Percentiles rank a stretch among this genome's conserved stretches.
phyloP scores from a whole-genome alignment of 2,113 vertebrate genomes.

The Caranx melampygus region DNA sequence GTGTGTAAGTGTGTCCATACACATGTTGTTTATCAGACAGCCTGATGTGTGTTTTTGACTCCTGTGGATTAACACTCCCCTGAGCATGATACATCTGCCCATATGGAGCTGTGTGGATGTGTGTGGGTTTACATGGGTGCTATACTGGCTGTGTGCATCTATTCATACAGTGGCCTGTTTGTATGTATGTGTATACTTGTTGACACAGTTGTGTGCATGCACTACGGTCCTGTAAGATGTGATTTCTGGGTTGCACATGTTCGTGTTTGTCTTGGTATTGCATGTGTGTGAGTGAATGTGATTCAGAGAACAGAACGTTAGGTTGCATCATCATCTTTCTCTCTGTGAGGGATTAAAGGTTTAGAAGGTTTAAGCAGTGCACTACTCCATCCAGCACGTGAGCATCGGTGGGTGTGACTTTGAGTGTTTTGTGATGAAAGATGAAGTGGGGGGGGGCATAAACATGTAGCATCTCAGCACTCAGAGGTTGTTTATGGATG shows the following conservation, averaged over 20 bases:
- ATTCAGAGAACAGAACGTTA: slow-evolving; percentile 56
- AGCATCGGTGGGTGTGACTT: slow-evolving; percentile 1
- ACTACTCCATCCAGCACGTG: slow-evolving; percentile 46
- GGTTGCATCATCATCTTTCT: slow-evolving; percentile 52
- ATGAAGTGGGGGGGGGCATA: not conserved
- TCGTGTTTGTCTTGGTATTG: not conserved
- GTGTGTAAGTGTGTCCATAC: not conserved
- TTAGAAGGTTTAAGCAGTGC: slow-evolving; percentile 63
- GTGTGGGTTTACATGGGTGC: not conserved
- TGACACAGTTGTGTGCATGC: not conserved
- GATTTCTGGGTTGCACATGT: not conserved
- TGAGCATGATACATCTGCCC: slow-evolving; percentile 17
- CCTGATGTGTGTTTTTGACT: not conserved
- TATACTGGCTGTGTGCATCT: not conserved
- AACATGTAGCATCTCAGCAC: not conserved
- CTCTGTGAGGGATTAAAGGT: slow-evolving; percentile 72
- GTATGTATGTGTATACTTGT: not conserved
- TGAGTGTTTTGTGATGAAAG: slow-evolving; percentile 3
- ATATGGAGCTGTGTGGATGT: not conserved
- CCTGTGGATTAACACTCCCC: not conserved
- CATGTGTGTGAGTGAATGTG: slow-evolving; percentile 28
- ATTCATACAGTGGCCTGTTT: not conserved
- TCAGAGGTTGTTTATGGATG: not conserved
- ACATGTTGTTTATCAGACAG: not conserved
- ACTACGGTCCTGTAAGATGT: not conserved